Evolutionary conservation across 2,888 invertebrate genomes (phyloP), one percentile per base, ranked within the genome.

Genomic region (Athalia rosae): DNA sequence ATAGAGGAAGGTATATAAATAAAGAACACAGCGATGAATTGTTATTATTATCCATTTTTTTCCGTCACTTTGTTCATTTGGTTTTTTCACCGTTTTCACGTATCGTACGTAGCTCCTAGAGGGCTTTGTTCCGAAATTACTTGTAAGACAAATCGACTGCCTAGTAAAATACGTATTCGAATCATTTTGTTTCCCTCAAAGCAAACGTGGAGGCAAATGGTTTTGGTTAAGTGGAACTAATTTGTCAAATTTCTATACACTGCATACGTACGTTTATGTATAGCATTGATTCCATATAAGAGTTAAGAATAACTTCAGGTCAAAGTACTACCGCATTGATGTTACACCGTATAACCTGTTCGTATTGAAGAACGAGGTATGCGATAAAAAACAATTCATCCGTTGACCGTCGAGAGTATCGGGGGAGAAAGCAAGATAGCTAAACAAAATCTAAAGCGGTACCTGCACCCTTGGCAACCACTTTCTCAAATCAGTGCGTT

Each of bases 161-260:
- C 53, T 50, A 41, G 3, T 13, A 11, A 50, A 53, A 67, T 50
- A 64, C 64, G 15, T 64, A 67, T 67, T 48, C 67, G 11, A 67
- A 50, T 67, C 67, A 41, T 67, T 67, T 67, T 28, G 67, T 67
- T 67, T 53, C 11, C 4, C 11, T 41, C 41, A 11, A 5, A 64
- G 41, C 53, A 48, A 4, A 58, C 43, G 13, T 71, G 7, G 58
- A 69, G 13, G 69, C 13, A 43, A 13, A 6, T 3, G 56, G 50
- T 13, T 69, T 13, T 6, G 58, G 58, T 45, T 56, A 71, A 58
- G 43, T 58, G 71, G 58, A 41, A 71, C 56, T 58, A 71, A 71
- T 69, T 58, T 56, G 71, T n/a, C 43, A 56, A 47, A 43, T 71
- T 71, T 71, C n/a, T 11, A n/a, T n/a, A n/a, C n/a, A n/a, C n/a